Evolutionary conservation across 2,888 invertebrate genomes (phyloP), one percentile per base, ranked within the genome.

Genomic region (Meloe dianella): DNA sequence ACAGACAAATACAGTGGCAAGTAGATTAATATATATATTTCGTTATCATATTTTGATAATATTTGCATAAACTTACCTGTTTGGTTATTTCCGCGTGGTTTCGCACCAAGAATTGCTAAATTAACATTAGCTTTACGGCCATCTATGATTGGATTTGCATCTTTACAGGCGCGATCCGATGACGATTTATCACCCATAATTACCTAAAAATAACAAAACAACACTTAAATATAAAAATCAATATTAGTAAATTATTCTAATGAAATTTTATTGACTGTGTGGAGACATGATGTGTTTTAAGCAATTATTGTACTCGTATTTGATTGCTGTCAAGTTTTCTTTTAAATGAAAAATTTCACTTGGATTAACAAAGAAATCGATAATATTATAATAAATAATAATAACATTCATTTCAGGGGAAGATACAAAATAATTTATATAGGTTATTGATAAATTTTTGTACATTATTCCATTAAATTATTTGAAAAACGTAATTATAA

Each of bases 71-170:
- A 85, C 88, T 88, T 83, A 92, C 92, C 91, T 84, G 92, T 89
- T 83, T 91, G 91, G 74, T 93, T 87, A 84, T 94, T 94, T 82
- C 94, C 94, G 85, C 97, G 88, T 60, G 97, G 97, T 85, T 98
- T 98, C 72, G 98, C 98, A 80, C 98, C 98, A 76, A 98, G 88
- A 82, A 97, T 97, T 74, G 98, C 98, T 78, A 98, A 88, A 86
- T 98, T 98, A 61, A 98, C 98, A 86, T 98, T 98, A 70, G 98
- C 97, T 88, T 98, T 98, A 82, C 98, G 89, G 63, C 98, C 98
- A 82, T 98, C 98, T 79, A 98, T 98, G 83, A 98, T 97, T 63
- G 98, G 98, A 85, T 98, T 98, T 64, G 97, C 97, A 82, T 98
- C 98, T 85, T 97, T 96, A 85, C 97, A 97, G 60, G 98, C 98